A percentile compares a stretch with the other conserved stretches of the same genome.
phyloP scores from a whole-genome alignment of 2,113 vertebrate species.

The Phyllostomus discolor region DNA sequence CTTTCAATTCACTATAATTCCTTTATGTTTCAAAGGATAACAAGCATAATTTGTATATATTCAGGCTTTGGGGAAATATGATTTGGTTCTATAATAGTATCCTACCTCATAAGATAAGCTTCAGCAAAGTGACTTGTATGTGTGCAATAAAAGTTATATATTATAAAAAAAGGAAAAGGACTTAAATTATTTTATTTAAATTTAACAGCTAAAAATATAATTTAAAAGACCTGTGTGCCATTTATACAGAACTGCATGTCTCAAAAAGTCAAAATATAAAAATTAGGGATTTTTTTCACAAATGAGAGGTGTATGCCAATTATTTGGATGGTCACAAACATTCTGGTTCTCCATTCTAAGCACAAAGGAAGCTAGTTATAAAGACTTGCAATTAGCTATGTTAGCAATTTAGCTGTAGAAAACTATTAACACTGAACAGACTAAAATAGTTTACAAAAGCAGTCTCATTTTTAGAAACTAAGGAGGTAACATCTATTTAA shows the following conservation, averaged over 20 bases:
- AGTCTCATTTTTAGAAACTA: background rate
- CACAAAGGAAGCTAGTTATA: slow-evolving; percentile 36
- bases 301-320: background rate
- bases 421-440: slow-evolving; percentile 56
- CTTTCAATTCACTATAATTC: slow-evolving; percentile 6
- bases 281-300: background rate
- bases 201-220: slow-evolving; percentile 7
- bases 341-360: background rate
- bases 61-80: slow-evolving; percentile 22
- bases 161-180: background rate
- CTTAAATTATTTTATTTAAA: slow-evolving; percentile 10
- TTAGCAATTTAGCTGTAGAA: slow-evolving; percentile 33
- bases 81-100: slow-evolving; percentile 50
- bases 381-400: background rate
- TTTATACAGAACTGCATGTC: slow-evolving; percentile 18
- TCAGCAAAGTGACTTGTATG: slow-evolving; percentile 47
- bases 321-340: background rate
- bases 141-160: slow-evolving; percentile 33
- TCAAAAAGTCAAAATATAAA: slow-evolving; percentile 28
- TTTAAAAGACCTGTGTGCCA: background rate
- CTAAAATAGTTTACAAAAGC: slow-evolving; percentile 50
- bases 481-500: background rate
- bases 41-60: slow-evolving; percentile 17
- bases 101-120: slow-evolving; percentile 53
- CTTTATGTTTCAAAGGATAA: background rate